Conservation (phyloP, 2,888 invertebrate species). For the Heterodera filipjevi region DNA sequence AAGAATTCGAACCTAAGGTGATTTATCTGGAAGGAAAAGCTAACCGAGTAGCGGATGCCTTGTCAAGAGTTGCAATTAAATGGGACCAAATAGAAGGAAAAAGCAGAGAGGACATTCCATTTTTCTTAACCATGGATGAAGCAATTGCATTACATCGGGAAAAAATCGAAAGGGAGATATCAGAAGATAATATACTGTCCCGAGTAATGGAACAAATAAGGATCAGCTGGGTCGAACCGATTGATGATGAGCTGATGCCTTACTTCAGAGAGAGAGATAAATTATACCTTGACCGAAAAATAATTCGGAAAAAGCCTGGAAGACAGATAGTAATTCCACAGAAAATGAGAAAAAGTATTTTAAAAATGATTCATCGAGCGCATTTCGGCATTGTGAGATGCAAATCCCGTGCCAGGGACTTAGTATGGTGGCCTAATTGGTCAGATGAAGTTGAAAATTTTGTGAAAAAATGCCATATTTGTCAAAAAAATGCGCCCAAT, state of each 20-base stretch:
- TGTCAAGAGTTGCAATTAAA: background rate
- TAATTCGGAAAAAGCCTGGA: background rate
- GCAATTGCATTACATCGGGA: background rate
- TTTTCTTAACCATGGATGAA: no score
- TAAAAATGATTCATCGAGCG: background rate
- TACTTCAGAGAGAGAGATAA: background rate
- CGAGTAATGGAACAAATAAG: background rate
- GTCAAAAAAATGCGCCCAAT: background rate
- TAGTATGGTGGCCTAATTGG: background rate
- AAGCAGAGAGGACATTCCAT: background rate
- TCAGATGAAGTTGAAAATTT: background rate
- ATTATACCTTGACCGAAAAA: background rate
- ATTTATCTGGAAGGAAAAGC: background rate
- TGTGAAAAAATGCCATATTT: background rate
- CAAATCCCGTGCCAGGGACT: background rate
- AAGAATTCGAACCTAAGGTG: background rate
- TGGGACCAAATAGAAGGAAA: background rate
- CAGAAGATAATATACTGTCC: background rate
- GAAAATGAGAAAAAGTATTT: background rate
- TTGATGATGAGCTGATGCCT: background rate
- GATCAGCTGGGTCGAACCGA: background rate
- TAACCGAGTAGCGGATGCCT: background rate
- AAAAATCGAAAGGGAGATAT: background rate
- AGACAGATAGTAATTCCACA: background rate
- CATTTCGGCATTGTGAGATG: background rate